These are phyloP conservation scores for Drosophila sucinea DNA, from an alignment of 1,140 invertebrate genomes.

Conservation along the genomic window DNA sequence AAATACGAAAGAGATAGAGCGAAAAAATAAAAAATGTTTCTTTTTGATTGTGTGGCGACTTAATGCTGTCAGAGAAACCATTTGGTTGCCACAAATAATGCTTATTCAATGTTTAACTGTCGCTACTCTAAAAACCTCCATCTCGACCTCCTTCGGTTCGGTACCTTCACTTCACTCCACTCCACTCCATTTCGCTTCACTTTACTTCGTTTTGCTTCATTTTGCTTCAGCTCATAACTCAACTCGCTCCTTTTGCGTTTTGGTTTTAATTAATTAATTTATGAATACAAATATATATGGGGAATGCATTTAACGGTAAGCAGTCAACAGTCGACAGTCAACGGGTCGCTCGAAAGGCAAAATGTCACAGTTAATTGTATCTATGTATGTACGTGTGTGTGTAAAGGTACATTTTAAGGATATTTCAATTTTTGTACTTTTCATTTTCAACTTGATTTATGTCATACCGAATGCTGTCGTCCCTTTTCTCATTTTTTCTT, in stretches of 20 bases:
- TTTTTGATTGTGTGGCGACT: slow-evolving; percentile 26
- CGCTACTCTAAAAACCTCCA: background rate
- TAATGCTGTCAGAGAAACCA: slow-evolving; percentile 26
- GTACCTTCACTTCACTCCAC: no score
- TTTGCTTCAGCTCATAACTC: slow-evolving; percentile 23
- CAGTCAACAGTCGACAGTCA: slow-evolving; percentile 17
- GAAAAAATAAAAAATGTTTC: slow-evolving; percentile 13
- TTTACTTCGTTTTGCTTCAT: background rate
- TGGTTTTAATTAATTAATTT: slow-evolving; percentile 66
- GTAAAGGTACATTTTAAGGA: background rate
- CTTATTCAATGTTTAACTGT: slow-evolving; percentile 63
- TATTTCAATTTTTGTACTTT: slow-evolving; percentile 14
- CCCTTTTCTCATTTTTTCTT: background rate
- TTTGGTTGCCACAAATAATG: slow-evolving; percentile 40
- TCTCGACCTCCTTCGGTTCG: background rate
- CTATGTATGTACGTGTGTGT: background rate
- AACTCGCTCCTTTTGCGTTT: slow-evolving; percentile 29
- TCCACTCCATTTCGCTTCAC: background rate
- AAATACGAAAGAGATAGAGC: background rate
- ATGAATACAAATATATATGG: slow-evolving; percentile 46
- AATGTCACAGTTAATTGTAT: slow-evolving; percentile 25
- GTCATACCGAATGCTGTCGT: background rate
- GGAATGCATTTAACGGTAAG: slow-evolving; percentile 46
- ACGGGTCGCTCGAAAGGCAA: background rate
- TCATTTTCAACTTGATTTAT: slow-evolving; percentile 35